Evolutionary conservation across 2,113 vertebrate species (phyloP).

Genomic region (Leptobrachium leishanense): DNA sequence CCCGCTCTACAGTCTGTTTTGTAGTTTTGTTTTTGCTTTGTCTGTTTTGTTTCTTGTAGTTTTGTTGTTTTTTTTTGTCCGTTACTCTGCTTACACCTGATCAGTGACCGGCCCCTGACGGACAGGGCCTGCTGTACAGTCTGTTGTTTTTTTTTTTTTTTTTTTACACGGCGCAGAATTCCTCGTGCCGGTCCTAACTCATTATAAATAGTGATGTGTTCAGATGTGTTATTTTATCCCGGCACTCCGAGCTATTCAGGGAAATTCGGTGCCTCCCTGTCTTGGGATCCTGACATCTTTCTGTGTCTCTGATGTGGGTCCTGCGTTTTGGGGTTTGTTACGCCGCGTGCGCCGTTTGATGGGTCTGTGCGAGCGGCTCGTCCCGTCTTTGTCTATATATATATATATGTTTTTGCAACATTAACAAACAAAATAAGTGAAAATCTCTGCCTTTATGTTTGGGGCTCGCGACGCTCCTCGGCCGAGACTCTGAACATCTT

Average conservation of each 20-base stretch:
- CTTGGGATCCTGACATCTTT: background rate
- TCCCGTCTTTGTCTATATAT: too few species aligned
- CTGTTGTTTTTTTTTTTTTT: background rate
- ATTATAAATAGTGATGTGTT: background rate
- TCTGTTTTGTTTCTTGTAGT: too few species aligned
- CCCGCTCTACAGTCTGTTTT: background rate
- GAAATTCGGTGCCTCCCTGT: background rate
- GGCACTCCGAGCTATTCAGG: background rate
- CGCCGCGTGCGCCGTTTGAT: background rate
- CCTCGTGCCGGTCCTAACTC: background rate
- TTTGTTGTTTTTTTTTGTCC: too few species aligned
- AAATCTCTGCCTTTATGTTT: too few species aligned
- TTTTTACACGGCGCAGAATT: too few species aligned
- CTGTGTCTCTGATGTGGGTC: background rate
- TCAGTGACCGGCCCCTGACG: background rate
- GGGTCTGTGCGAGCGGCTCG: too few species aligned
- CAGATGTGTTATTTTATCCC: background rate
- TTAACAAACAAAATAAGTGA: too few species aligned
- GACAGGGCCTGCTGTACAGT: conserved; percentile 1
- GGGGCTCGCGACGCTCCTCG: too few species aligned
- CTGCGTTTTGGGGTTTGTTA: background rate
- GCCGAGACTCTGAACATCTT: too few species aligned
- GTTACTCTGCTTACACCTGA: background rate
- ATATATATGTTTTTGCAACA: too few species aligned
- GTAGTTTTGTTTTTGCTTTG: too few species aligned